phyloP scores from a whole-genome alignment of 2,888 invertebrate species.

The Drosophila stalkeri region DNA sequence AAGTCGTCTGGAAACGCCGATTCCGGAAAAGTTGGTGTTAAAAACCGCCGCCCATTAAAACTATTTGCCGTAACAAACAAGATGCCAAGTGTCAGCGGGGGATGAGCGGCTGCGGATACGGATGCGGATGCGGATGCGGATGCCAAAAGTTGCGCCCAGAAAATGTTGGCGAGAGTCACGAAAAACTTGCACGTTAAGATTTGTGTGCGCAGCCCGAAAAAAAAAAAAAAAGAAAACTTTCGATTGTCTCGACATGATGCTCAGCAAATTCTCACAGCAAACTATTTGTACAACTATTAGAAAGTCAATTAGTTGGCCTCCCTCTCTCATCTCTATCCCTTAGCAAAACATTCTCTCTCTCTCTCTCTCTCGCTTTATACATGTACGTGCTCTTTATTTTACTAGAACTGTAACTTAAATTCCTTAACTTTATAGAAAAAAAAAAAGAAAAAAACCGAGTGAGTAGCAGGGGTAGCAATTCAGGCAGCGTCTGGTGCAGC shows the following conservation, averaged over 20 bases:
- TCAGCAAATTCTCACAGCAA: slow-evolving; percentile 44
- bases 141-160: slow-evolving; percentile 21
- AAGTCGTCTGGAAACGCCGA: slow-evolving; percentile 47
- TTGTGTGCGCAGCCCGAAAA: slow-evolving; percentile 46
- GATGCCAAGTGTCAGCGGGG: slow-evolving; percentile 8
- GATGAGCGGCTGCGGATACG: not conserved
- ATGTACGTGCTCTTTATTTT: not conserved
- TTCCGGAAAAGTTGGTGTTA: slow-evolving; percentile 53
- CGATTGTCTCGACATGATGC: slow-evolving; percentile 57
- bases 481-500: slow-evolving; percentile 2
- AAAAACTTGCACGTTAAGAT: slow-evolving; percentile 46
- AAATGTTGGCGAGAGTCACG: slow-evolving; percentile 17
- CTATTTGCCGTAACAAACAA: slow-evolving; percentile 72
- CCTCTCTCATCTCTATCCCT: not conserved
- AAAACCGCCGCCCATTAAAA: slow-evolving; percentile 76
- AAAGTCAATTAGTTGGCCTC: slow-evolving; percentile 69
- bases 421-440: not conserved
- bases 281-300: slow-evolving; percentile 74
- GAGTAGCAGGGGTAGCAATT: not conserved
- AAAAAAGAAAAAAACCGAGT: not conserved
- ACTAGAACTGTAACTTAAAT: slow-evolving; percentile 21
- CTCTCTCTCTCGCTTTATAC: not conserved
- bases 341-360: not conserved
- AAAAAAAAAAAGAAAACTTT: slow-evolving; percentile 54
- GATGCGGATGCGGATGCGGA: slow-evolving; percentile 2